phyloP scores from a whole-genome alignment of 2,888 invertebrate species.

The Carpatolechia fugitivella region DNA sequence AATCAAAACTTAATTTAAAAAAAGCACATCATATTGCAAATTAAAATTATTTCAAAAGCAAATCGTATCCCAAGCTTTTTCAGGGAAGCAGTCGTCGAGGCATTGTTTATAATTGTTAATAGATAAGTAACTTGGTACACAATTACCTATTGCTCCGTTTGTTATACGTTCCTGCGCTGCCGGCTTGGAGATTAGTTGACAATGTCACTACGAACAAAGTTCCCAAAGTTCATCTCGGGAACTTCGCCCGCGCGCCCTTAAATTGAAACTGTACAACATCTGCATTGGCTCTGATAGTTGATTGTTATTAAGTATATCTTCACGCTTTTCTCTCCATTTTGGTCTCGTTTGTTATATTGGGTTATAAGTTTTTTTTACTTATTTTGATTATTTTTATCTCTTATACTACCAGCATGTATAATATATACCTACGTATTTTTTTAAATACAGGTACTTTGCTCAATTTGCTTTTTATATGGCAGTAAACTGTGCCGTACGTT shows the following conservation, averaged over 20 bases:
- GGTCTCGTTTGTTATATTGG: neutral
- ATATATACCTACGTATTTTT: too few species aligned
- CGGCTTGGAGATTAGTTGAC: slow-evolving; percentile 72
- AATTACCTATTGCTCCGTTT: slow-evolving; percentile 39
- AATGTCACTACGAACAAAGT: slow-evolving; percentile 70
- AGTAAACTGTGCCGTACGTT: too few species aligned
- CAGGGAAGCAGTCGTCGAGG: neutral
- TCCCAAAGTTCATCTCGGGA: slow-evolving; percentile 65
- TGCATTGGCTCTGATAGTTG: slow-evolving; percentile 64
- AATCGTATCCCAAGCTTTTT: neutral
- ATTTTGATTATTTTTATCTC: neutral
- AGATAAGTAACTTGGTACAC: slow-evolving; percentile 31
- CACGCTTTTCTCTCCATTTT: slow-evolving; percentile 1
- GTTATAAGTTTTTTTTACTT: neutral
- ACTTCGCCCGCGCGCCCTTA: slow-evolving; percentile 67
- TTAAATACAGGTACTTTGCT: too few species aligned
- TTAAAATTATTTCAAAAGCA: too few species aligned
- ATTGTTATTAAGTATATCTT: slow-evolving; percentile 17
- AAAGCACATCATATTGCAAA: too few species aligned
- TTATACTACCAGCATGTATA: too few species aligned
- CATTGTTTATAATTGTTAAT: slow-evolving; percentile 15
- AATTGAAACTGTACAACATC: slow-evolving; percentile 76
- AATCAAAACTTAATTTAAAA: too few species aligned
- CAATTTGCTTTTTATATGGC: too few species aligned
- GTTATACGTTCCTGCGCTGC: slow-evolving; percentile 49